These are phyloP conservation scores for Prosapia bicincta DNA, from an alignment of 2,888 invertebrate genomes.

Conservation along the genomic window DNA sequence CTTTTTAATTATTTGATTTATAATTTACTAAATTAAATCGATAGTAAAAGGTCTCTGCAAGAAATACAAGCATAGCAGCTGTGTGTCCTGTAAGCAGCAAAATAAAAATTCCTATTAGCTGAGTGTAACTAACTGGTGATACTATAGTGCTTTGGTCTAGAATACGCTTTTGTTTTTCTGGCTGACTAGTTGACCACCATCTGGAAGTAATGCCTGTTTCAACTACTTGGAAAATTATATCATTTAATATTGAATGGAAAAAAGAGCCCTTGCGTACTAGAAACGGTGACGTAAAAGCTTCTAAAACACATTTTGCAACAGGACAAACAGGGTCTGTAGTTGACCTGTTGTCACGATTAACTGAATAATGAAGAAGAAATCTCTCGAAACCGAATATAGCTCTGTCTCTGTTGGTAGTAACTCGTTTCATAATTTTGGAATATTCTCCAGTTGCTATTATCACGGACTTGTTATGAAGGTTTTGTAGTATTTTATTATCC, in stretches of 20 bases:
- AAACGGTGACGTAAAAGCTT: conserved; percentile 11
- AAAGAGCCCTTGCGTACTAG: conserved; percentile 4
- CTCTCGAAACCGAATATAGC: conserved; percentile 6
- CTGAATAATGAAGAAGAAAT: conserved; percentile 15
- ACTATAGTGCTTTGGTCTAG: not conserved
- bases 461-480: not conserved
- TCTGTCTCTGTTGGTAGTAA: not conserved
- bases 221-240: not conserved
- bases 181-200: not conserved
- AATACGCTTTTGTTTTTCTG: not conserved
- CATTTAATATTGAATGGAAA: not conserved
- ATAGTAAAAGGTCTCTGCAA: too few species aligned
- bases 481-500: not conserved
- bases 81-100: not conserved
- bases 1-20: too few species aligned
- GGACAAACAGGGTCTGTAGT: conserved; percentile 7
- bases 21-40: too few species aligned
- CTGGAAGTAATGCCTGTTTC: conserved; percentile 7
- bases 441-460: not conserved
- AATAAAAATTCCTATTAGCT: conserved; percentile 2
- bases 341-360: not conserved
- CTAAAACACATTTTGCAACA: not conserved
- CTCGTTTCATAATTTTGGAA: not conserved
- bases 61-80: too few species aligned
- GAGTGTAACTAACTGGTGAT: not conserved